phyloP scores from a whole-genome alignment of 2,888 invertebrate genomes.

The Drosophila anomalata region DNA sequence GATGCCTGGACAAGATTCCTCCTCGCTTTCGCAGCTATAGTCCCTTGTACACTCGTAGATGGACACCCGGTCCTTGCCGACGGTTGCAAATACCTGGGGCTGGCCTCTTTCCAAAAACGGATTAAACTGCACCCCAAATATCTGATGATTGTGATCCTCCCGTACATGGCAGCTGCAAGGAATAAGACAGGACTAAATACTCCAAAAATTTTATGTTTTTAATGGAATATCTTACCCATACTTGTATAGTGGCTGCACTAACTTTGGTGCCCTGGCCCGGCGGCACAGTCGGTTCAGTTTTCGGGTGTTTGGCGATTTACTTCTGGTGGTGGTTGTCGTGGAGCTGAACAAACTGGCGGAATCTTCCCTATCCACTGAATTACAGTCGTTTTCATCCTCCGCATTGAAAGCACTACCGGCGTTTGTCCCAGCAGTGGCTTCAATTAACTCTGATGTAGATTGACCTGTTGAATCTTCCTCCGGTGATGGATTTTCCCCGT shows the following conservation, averaged over 20 bases:
- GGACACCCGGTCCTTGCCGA: constrained; percentile 96
- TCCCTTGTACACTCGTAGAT: constrained; percentile 93
- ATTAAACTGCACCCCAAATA: constrained; percentile 97
- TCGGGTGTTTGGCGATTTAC: constrained; percentile 91
- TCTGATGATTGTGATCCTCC: constrained; percentile 96
- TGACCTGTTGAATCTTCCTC: constrained; percentile 19
- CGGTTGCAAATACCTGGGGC: constrained; percentile 94
- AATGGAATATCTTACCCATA: constrained; percentile 69
- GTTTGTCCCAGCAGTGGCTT: neutral
- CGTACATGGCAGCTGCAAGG: constrained; percentile 89
- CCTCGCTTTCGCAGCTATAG: constrained; percentile 9
- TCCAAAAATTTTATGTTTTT: neutral
- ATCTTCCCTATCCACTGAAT: constrained; percentile 59
- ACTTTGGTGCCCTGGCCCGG: constrained; percentile 86
- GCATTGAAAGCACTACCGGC: constrained; percentile 37
- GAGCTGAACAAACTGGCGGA: constrained; percentile 91
- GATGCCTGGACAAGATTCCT: constrained; percentile 89
- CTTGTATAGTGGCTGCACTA: constrained; percentile 90
- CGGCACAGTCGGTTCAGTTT: constrained; percentile 86
- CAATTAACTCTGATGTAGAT: constrained; percentile 8
- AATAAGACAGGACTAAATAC: neutral
- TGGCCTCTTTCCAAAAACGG: constrained; percentile 92
- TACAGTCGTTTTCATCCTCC: constrained; percentile 48
- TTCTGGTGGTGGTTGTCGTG: constrained; percentile 91
- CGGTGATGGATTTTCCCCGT: constrained; percentile 12